Evolutionary conservation across 2,113 vertebrate genomes (phyloP).

Genomic region (Ondatra zibethicus): DNA sequence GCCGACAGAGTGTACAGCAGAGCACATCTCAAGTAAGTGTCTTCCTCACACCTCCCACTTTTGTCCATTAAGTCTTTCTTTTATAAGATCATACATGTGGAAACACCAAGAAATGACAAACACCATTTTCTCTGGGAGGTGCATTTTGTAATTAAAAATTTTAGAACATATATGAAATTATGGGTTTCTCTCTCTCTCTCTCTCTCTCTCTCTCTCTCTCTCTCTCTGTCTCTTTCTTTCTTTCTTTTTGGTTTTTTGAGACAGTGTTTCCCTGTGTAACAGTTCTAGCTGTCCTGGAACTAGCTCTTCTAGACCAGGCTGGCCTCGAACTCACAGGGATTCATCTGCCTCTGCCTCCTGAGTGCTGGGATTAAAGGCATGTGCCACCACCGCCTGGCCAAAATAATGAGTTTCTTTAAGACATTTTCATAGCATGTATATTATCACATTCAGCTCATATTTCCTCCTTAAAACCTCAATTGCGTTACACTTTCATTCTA

Average conservation of each 20-base stretch:
- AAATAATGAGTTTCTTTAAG: not conserved
- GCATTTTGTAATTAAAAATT: not conserved
- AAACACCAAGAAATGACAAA: not conserved
- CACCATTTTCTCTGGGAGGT: not conserved
- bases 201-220: too few species aligned
- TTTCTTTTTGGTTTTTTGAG: too few species aligned
- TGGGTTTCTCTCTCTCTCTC: not conserved
- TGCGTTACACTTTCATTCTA: not conserved
- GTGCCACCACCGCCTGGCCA: too few species aligned
- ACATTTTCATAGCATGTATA: not conserved
- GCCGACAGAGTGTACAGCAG: conserved; percentile 97
- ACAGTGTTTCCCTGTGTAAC: too few species aligned
- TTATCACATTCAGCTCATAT: not conserved
- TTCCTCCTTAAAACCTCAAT: not conserved
- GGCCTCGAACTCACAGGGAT: too few species aligned
- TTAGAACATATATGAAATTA: not conserved
- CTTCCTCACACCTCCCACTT: not conserved
- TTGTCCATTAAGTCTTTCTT: conserved; percentile 25
- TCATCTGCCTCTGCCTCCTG: too few species aligned
- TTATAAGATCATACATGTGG: not conserved
- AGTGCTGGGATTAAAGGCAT: too few species aligned
- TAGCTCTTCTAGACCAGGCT: too few species aligned
- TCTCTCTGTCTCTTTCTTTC: too few species aligned
- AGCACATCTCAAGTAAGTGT: conserved; percentile 95
- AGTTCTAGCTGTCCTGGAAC: too few species aligned